Evolutionary conservation across 2,888 invertebrate genomes (phyloP).

Genomic region (Cryptophagus acutangulus): DNA sequence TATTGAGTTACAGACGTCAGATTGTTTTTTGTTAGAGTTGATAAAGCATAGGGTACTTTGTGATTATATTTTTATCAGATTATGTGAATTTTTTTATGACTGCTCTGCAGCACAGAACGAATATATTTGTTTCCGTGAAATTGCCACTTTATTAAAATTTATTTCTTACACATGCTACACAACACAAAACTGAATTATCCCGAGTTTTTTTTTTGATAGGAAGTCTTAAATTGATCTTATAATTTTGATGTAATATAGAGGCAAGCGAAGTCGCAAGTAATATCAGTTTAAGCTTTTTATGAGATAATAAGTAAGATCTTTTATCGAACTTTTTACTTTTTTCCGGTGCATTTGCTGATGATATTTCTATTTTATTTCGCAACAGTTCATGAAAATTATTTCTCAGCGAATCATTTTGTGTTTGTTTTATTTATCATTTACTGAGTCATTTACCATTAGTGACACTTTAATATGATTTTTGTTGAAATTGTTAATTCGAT

Average conservation of each 20-base stretch:
- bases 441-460: no score
- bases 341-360: neutral
- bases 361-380: conserved; percentile 3
- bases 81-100: conserved; percentile 15
- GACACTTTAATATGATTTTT: neutral
- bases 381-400: no score
- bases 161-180: conserved; percentile 5
- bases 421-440: no score
- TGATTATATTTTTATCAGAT: conserved; percentile 28
- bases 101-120: neutral
- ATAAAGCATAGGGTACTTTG: conserved; percentile 20
- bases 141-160: conserved; percentile 10
- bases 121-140: neutral
- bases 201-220: neutral
- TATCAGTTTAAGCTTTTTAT: neutral
- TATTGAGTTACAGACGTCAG: conserved; percentile 33
- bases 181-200: neutral
- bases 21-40: conserved; percentile 17
- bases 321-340: neutral
- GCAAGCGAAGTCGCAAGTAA: no score
- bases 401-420: no score
- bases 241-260: neutral
- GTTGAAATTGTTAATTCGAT: neutral
- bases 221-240: no score
- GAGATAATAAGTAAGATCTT: neutral